These are phyloP conservation scores for Gymnocephalus cernua DNA, from an alignment of 2,113 vertebrate species.

Conservation along the genomic window DNA sequence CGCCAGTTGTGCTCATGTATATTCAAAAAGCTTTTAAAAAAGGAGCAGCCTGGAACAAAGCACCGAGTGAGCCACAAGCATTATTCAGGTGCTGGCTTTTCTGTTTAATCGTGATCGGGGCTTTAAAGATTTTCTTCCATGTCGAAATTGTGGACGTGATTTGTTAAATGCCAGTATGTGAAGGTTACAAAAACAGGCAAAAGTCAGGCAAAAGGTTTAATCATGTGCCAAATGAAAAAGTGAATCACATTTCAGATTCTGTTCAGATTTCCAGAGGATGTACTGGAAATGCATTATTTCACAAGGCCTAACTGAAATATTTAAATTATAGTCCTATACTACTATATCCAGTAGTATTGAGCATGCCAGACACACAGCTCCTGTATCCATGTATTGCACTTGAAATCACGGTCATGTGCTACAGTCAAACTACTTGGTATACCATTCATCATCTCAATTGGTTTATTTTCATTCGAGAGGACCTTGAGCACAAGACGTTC, in stretches of 20 bases:
- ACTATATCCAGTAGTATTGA: background rate
- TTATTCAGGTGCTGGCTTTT: conserved; percentile 12
- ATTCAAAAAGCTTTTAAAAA: conserved; percentile 50
- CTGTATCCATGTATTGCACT: background rate
- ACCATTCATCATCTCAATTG: conserved; percentile 4
- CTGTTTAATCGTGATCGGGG: conserved; percentile 11
- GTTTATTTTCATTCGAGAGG: conserved; percentile 28
- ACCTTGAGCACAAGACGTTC: background rate
- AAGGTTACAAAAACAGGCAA: background rate
- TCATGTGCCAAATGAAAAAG: conserved; percentile 13
- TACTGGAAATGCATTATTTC: conserved; percentile 3
- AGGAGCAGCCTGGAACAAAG: conserved; percentile 46
- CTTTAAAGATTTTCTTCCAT: conserved; percentile 11
- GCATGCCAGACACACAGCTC: background rate
- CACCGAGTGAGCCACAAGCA: conserved; percentile 14
- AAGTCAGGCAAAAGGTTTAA: background rate
- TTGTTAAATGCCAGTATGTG: background rate
- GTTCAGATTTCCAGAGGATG: background rate
- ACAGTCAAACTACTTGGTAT: conserved; percentile 6
- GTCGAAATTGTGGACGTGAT: conserved; percentile 19
- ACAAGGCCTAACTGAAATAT: background rate
- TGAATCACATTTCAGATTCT: conserved; percentile 9
- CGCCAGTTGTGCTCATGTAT: conserved; percentile 59
- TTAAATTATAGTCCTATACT: conserved; percentile 4
- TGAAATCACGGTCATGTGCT: background rate